Evolutionary conservation across 2,888 invertebrate genomes (phyloP), one percentile per base, ranked within the genome.

Genomic region (Papilio protenor): DNA sequence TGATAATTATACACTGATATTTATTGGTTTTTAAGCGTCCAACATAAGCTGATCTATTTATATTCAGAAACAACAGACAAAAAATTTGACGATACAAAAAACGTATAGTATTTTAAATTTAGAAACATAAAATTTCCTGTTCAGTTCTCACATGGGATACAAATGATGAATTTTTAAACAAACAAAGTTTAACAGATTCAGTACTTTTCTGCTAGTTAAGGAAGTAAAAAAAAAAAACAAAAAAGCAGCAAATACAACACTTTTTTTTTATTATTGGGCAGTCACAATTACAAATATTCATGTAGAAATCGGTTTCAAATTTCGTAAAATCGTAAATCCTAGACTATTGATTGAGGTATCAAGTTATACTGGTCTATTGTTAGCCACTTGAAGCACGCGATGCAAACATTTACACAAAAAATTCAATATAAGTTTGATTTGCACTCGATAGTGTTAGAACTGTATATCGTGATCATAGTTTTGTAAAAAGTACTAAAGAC

Each of bases 341-440:
- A 21, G n/a, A 18, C 2, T 14, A 21, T 16, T 52, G 21, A 49
- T 49, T 66, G 27, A 77, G 27, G 49, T 77, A 21, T 77, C 77
- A 77, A 70, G 23, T 74, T 77, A 77, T 61, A 21, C 21, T 77
- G 74, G 77, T 61, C 40, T 14, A 33, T 23, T 11, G 21, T 66
- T 18, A 33, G 40, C 1, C 40, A 40, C 52, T 18, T 73, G 16
- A 72, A 57, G 61, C 77, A 77, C 77, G 77, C 77, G 77, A 77
- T 77, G 52, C 59, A 49, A 70, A 74, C 77, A 77, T 77, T 77
- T 77, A 21, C 71, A 72, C 57, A 77, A 33, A 74, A 49, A 59
- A 74, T n/a, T 69, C 45, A 77, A 59, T 18, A 40, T 59, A 40
- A 27, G 49, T 72, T 47, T 72, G 14, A 33, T 61, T 61, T 76